Base-by-base conservation (phyloP, 2,797 vertebrate species). In the Eurystomus glaucurus region DNA sequence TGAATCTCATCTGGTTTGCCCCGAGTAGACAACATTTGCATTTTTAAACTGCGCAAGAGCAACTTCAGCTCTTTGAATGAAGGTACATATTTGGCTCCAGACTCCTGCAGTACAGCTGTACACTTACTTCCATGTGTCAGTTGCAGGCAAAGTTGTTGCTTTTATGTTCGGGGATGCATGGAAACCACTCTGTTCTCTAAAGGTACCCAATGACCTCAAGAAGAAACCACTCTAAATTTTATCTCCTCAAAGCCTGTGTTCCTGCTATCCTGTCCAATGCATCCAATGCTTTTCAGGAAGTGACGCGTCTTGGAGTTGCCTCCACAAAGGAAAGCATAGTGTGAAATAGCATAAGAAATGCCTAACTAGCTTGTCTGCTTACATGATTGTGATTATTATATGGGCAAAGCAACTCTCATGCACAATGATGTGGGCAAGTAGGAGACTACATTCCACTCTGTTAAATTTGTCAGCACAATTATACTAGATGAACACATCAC, bases 21-120 rank as follows among this genome's bases (percentile, higher is more conserved):
- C 41, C 0, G 0, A 78, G 72, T 64, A 76, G 58, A 78, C 50
- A 69, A 74, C 19, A 87, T 93, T 78, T 85, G 41, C 77, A 69
- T 72, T 85, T 96, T 83, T 76, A 26, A 92, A 90, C 26, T 78
- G 25, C 64, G 94, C 37, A 77, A 94, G 37, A 91, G 52, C 48
- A 87, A 33, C 75, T 85, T 84, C 58, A 90, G 22, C 11, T 80
- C 88, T 90, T 41, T 35, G 29, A 77, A 57, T n/a, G 39, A 88
- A 50, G 48, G 54, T 28, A 5, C 12, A 11, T 3, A 4, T 86
- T 84, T 93, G 50, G 14, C 31, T 84, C 58, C 80, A 81, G n/a
- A 92, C 18, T 29, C 23, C 64, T 60, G 23, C 48, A 58, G 35
- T 71, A 46, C 35, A 61, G 45, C 50, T 33, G 20, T 28, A 28